Conservation (phyloP, 2,113 vertebrate species). For the Progne subis region DNA sequence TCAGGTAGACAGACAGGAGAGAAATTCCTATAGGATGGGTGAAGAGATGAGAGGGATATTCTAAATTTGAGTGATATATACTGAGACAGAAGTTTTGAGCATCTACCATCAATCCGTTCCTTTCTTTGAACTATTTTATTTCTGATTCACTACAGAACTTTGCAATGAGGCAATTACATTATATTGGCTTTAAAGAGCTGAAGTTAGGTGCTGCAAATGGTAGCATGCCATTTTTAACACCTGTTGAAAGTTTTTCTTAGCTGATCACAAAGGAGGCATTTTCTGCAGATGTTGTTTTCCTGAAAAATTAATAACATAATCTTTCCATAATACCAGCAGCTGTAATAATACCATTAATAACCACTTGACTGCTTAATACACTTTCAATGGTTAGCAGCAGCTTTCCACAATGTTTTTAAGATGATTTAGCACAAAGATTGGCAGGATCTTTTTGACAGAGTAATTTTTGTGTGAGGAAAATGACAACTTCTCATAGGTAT, state of each 20-base stretch:
- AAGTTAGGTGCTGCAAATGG: background rate
- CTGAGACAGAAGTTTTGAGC: background rate
- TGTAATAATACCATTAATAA: constrained; percentile 59
- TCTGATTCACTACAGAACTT: background rate
- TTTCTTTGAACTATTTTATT: background rate
- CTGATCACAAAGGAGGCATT: constrained; percentile 29
- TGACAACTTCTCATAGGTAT: background rate
- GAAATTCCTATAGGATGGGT: background rate
- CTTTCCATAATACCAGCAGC: constrained; percentile 16
- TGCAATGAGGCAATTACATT: background rate
- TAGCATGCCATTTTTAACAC: constrained; percentile 10
- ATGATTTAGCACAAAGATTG: background rate
- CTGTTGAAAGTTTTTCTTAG: constrained; percentile 6
- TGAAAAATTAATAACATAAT: constrained; percentile 34
- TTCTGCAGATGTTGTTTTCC: constrained; percentile 27
- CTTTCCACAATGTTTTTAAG: background rate
- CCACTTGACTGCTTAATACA: background rate
- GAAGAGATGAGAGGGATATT: background rate
- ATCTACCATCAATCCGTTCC: background rate
- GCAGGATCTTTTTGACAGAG: background rate
- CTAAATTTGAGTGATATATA: background rate
- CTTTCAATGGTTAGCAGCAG: background rate
- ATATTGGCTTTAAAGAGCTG: background rate
- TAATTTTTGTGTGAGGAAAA: background rate
- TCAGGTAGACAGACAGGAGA: background rate